Conservation (phyloP, 2,888 invertebrate genomes). For the Hypselothyrea guttata region DNA sequence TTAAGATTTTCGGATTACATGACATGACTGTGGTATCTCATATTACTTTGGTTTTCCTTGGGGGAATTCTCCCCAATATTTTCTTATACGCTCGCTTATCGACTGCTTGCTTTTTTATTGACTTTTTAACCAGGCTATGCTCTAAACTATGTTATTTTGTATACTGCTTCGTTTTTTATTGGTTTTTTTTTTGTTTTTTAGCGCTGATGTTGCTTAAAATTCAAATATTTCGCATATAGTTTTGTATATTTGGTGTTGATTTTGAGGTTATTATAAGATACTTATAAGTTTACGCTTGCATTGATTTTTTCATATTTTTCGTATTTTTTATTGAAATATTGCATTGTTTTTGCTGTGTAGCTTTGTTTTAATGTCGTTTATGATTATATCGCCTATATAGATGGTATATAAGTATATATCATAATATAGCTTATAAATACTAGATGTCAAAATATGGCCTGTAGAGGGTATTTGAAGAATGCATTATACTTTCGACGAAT, state of each 20-base stretch:
- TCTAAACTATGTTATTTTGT: slow-evolving; percentile 39
- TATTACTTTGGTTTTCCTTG: slow-evolving; percentile 7
- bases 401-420: slow-evolving; percentile 13
- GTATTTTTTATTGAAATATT: slow-evolving; percentile 54
- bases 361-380: slow-evolving; percentile 32
- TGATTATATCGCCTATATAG: slow-evolving; percentile 59
- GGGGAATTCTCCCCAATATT: not conserved
- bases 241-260: slow-evolving; percentile 10
- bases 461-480: slow-evolving; percentile 47
- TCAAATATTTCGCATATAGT: slow-evolving; percentile 47
- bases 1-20: slow-evolving; percentile 75
- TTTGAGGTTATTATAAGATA: slow-evolving; percentile 26
- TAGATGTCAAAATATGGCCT: slow-evolving; percentile 63
- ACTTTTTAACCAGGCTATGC: slow-evolving; percentile 15
- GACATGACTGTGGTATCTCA: slow-evolving; percentile 74
- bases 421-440: slow-evolving; percentile 49
- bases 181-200: slow-evolving; percentile 10
- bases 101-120: slow-evolving; percentile 33
- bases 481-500: slow-evolving; percentile 55
- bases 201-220: slow-evolving; percentile 51
- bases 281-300: slow-evolving; percentile 58
- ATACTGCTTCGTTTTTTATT: slow-evolving; percentile 3
- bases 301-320: slow-evolving; percentile 43
- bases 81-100: slow-evolving; percentile 29
- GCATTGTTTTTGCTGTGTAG: slow-evolving; percentile 51